phyloP scores from a whole-genome alignment of 2,113 vertebrate genomes.

The Aegotheles bennettii region DNA sequence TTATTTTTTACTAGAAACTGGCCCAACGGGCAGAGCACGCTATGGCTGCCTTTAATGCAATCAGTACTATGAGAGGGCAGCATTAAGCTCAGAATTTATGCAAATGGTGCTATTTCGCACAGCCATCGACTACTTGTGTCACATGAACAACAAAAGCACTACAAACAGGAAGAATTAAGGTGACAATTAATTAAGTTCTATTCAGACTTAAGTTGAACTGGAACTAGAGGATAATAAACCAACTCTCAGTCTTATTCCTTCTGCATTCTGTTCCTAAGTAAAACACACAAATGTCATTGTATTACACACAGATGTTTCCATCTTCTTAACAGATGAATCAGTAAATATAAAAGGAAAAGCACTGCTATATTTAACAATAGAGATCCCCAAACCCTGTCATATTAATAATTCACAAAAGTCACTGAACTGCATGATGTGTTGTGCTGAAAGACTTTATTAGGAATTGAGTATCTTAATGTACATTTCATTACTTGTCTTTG shows the following conservation, averaged over 20 bases:
- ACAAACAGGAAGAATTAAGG: background rate
- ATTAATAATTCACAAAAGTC: conserved; percentile 39
- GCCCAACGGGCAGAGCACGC: background rate
- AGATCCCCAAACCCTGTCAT: background rate
- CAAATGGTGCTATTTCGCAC: background rate
- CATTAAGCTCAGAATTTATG: background rate
- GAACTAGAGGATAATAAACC: background rate
- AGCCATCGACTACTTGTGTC: background rate
- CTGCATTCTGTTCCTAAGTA: background rate
- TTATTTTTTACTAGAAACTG: background rate
- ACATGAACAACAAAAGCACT: background rate
- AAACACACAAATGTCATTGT: background rate
- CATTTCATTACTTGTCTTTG: background rate
- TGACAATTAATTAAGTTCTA: background rate
- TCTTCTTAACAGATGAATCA: background rate
- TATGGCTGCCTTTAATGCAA: background rate
- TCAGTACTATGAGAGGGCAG: background rate
- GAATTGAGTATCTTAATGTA: background rate
- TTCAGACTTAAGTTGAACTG: background rate
- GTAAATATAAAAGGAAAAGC: background rate
- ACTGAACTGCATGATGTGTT: background rate
- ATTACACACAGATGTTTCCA: background rate
- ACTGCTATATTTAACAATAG: background rate
- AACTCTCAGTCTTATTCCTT: background rate
- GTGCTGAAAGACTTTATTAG: background rate